These are phyloP conservation scores for Agrotis puta DNA, from an alignment of 2,888 invertebrate genomes.

Conservation along the genomic window DNA sequence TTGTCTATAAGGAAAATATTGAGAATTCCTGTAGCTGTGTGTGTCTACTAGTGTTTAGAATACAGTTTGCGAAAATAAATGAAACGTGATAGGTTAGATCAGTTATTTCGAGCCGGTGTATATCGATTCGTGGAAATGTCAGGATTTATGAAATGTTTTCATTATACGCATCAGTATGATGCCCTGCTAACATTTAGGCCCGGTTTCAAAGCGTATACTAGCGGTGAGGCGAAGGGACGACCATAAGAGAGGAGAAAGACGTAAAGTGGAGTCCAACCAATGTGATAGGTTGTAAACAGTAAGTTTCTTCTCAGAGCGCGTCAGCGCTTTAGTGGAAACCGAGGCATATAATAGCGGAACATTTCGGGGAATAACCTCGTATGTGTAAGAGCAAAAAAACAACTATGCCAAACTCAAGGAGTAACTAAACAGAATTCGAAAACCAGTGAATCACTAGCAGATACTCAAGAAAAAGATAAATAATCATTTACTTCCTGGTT, in stretches of 20 bases:
- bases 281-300: neutral
- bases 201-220: neutral
- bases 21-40: conserved; percentile 1
- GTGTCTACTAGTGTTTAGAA: conserved; percentile 4
- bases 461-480: neutral
- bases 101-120: conserved; percentile 27
- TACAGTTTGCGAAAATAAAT: conserved; percentile 23
- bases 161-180: no score
- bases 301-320: accelerated
- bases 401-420: neutral
- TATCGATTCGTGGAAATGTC: conserved; percentile 28
- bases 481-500: conserved; percentile 6
- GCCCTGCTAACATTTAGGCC: neutral
- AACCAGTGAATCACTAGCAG: conserved; percentile 6
- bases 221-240: neutral
- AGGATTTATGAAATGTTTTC: conserved; percentile 18
- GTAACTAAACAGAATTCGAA: neutral
- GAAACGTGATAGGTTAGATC: conserved; percentile 26
- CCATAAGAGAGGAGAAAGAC: neutral
- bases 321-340: neutral
- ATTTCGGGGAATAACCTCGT: neutral
- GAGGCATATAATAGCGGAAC: neutral
- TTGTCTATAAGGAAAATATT: conserved; percentile 38
- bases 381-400: neutral
- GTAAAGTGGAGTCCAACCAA: neutral